These are phyloP conservation scores for Acanthopleura granulata DNA, from an alignment of 2,888 invertebrate genomes.

Conservation along the genomic window DNA sequence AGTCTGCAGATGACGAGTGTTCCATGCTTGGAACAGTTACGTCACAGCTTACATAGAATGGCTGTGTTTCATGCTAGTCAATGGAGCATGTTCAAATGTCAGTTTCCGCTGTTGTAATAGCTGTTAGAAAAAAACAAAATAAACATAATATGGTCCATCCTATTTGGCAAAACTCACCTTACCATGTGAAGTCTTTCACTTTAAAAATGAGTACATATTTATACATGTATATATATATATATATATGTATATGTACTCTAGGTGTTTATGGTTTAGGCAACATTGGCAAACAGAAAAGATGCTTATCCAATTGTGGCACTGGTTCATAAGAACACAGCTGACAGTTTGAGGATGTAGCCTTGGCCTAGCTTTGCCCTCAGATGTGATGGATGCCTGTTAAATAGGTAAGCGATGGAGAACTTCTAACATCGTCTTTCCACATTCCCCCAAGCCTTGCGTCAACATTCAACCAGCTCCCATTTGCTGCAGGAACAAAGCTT, in stretches of 20 bases:
- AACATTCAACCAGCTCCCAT: neutral
- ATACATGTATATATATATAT: neutral
- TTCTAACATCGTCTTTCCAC: neutral
- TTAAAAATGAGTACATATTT: no score
- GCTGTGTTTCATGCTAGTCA: no score
- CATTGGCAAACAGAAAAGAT: neutral
- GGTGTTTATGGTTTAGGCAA: neutral
- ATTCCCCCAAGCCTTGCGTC: neutral
- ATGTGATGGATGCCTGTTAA: neutral
- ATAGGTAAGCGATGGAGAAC: constrained; percentile 1
- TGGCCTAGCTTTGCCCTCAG: neutral
- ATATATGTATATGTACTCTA: neutral
- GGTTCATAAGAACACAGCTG: neutral
- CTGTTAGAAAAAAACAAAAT: no score
- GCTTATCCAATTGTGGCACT: no score
- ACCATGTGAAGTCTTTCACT: no score
- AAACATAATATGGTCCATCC: no score
- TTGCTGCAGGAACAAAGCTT: neutral
- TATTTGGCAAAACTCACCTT: no score
- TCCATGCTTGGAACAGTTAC: no score
- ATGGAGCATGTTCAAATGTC: no score
- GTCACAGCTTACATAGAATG: no score
- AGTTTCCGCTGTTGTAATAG: no score
- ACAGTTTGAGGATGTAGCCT: neutral
- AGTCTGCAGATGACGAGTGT: no score